Conservation (phyloP, 2,888 invertebrate genomes). For the Pristionchus fissidentatus region DNA sequence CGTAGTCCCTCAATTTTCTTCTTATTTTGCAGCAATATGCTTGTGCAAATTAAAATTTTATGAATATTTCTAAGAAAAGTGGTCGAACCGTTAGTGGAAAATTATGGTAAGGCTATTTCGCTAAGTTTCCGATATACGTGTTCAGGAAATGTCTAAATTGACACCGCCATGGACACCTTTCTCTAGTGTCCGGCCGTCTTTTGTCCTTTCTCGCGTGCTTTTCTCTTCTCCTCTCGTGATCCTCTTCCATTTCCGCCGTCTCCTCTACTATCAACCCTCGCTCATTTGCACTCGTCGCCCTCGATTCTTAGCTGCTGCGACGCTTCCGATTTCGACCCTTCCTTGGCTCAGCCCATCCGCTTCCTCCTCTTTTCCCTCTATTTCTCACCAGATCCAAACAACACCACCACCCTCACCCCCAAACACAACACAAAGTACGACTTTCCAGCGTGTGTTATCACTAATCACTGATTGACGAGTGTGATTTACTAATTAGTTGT, state of each 20-base stretch:
- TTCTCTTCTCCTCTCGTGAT: conserved; percentile 32
- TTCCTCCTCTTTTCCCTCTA: conserved; percentile 21
- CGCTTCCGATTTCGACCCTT: conserved; percentile 28
- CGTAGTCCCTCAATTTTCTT: neutral
- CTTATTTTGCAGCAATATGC: no score
- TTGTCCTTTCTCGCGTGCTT: neutral
- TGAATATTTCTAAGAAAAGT: no score
- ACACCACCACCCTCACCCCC: neutral
- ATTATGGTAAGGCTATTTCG: no score
- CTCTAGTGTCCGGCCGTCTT: no score
- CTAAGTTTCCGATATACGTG: no score
- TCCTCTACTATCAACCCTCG: neutral
- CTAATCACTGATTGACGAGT: neutral
- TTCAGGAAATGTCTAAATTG: no score
- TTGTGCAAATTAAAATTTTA: no score
- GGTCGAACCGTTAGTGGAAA: neutral
- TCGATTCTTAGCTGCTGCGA: conserved; percentile 1
- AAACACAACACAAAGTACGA: neutral
- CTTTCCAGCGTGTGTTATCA: neutral
- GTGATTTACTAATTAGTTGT: neutral
- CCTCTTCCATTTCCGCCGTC: conserved; percentile 33
- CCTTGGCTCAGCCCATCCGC: conserved; percentile 1
- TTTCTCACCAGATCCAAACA: neutral
- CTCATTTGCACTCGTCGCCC: neutral
- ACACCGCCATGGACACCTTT: no score